These are phyloP conservation scores for Cephonodes hylas DNA, from an alignment of 2,888 invertebrate genomes.

Conservation along the genomic window DNA sequence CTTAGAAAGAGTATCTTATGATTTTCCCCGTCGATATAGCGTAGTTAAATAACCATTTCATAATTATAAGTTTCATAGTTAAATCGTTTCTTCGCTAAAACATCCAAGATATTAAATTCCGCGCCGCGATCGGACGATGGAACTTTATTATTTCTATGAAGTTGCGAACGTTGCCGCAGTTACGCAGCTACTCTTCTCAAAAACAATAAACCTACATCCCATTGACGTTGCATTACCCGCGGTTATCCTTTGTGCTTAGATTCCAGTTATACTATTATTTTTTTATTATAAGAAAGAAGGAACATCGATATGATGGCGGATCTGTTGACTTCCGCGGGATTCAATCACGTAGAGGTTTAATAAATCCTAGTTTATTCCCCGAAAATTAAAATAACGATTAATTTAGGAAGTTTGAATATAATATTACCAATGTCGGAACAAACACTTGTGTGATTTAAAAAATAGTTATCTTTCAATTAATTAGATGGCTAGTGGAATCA, in stretches of 20 bases:
- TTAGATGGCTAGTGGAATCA: too few species aligned
- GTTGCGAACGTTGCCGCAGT: background rate
- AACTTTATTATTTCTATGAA: constrained; percentile 15
- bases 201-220: constrained; percentile 16
- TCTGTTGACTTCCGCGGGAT: too few species aligned
- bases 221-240: background rate
- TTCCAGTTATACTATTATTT: background rate
- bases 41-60: background rate
- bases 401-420: too few species aligned
- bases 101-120: constrained; percentile 5
- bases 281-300: background rate
- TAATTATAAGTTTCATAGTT: background rate
- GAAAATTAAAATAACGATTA: background rate
- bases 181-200: constrained; percentile 6
- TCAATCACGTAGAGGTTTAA: background rate
- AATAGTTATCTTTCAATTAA: too few species aligned
- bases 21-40: background rate
- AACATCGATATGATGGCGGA: background rate
- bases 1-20: too few species aligned
- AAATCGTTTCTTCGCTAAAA: too few species aligned
- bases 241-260: background rate
- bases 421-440: too few species aligned
- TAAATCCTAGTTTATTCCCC: too few species aligned
- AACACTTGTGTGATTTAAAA: too few species aligned
- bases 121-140: background rate